A percentile compares a stretch with the other conserved stretches of the same genome.
phyloP scores from a whole-genome alignment of 2,888 invertebrate genomes.

The Slavum lentiscoides region DNA sequence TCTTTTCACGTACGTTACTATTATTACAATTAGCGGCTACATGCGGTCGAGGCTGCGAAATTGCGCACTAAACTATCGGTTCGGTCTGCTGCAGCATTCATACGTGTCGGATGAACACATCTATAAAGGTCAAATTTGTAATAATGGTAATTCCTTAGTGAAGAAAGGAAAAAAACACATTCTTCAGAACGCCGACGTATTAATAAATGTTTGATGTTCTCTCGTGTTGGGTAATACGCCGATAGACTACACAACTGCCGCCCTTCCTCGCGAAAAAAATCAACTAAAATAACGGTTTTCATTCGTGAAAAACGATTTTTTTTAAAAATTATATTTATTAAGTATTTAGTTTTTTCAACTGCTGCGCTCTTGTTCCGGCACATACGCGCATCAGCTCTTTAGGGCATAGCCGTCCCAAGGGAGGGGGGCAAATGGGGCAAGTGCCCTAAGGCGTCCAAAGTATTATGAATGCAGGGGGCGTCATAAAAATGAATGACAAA shows the following conservation, averaged over 20 bases:
- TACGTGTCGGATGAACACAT: conserved; percentile 6
- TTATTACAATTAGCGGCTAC: neutral
- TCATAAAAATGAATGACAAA: too few species aligned
- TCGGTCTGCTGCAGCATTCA: conserved; percentile 21
- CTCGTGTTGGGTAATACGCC: too few species aligned
- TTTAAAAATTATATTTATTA: too few species aligned
- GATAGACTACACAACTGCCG: neutral
- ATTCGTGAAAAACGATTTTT: too few species aligned
- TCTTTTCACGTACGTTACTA: neutral
- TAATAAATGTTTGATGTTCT: conserved; percentile 7
- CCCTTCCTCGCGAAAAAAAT: neutral
- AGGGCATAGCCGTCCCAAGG: too few species aligned
- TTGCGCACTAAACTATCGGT: conserved; percentile 40
- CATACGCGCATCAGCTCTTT: too few species aligned
- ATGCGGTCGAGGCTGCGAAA: neutral
- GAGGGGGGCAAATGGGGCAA: too few species aligned
- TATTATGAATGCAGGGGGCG: too few species aligned
- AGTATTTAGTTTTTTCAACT: too few species aligned
- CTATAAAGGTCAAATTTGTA: conserved; percentile 28
- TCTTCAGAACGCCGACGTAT: conserved; percentile 31
- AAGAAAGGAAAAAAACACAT: conserved; percentile 13
- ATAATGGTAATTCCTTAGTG: conserved; percentile 11
- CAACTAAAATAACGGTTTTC: too few species aligned
- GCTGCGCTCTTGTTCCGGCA: too few species aligned
- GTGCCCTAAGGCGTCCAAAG: too few species aligned